Conservation (phyloP, 2,797 vertebrate genomes). For the Hyperoplus lanceolatus region DNA sequence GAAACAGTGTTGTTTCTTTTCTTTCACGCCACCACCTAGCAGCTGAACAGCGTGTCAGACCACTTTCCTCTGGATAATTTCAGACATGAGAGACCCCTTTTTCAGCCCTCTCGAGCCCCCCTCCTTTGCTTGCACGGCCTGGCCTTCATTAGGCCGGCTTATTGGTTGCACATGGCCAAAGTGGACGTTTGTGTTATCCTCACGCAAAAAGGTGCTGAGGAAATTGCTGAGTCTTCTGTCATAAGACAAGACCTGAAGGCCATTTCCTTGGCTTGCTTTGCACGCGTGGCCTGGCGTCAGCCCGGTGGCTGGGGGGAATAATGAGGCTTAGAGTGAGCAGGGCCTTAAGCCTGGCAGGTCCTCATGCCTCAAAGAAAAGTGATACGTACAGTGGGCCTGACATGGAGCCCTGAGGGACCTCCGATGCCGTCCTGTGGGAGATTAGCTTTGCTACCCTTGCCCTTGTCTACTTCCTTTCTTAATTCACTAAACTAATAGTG, state of each 20-base stretch:
- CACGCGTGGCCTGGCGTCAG: constrained; percentile 86
- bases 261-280: constrained; percentile 85
- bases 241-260: constrained; percentile 79
- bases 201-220: constrained; percentile 87
- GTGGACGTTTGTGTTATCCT: constrained; percentile 82
- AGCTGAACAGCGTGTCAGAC: constrained; percentile 78
- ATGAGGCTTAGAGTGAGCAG: constrained; percentile 69
- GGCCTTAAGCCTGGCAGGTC: constrained; percentile 68
- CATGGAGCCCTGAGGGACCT: constrained; percentile 70
- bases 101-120: constrained; percentile 55
- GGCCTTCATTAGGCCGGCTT: constrained; percentile 87
- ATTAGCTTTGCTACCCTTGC: constrained; percentile 64
- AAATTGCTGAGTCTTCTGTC: constrained; percentile 87
- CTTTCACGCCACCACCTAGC: constrained; percentile 75
- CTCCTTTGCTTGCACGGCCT: constrained; percentile 65
- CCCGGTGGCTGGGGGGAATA: constrained; percentile 78
- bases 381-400: constrained; percentile 73
- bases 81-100: constrained; percentile 79
- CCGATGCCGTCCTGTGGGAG: constrained; percentile 73
- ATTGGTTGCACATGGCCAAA: constrained; percentile 89
- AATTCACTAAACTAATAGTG: constrained; percentile 70
- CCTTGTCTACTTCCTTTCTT: constrained; percentile 71
- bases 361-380: constrained; percentile 70
- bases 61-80: constrained; percentile 82
- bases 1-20: constrained; percentile 83